Conservation (phyloP, 2,113 vertebrate genomes). For the Peucedramus taeniatus region DNA sequence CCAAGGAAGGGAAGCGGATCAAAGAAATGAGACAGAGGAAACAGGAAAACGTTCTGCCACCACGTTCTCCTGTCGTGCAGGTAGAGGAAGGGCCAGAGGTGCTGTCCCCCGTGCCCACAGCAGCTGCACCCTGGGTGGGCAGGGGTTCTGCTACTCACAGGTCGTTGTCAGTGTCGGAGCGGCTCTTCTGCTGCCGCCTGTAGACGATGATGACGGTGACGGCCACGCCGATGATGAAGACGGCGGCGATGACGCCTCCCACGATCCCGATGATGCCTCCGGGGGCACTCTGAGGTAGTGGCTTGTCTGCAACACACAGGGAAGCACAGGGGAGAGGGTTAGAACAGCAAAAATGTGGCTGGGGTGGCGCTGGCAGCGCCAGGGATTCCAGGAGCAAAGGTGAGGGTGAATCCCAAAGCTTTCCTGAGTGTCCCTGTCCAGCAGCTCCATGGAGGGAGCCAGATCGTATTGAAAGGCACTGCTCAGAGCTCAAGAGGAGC, state of each 20-base stretch:
- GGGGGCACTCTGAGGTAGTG: slow-evolving; percentile 76
- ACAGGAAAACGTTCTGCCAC: not conserved
- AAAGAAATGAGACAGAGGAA: not conserved
- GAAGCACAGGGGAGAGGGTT: not conserved
- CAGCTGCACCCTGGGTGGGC: accelerated
- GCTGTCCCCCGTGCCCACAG: not conserved
- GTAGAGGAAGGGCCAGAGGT: accelerated
- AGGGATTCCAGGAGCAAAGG: not conserved
- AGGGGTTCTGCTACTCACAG: slow-evolving; percentile 75
- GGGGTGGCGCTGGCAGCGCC: accelerated
- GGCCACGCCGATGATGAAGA: slow-evolving; percentile 76
- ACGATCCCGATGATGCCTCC: slow-evolving; percentile 82
- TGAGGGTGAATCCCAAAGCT: not conserved
- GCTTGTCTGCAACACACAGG: slow-evolving; percentile 82
- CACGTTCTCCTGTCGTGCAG: accelerated
- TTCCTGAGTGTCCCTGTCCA: accelerated
- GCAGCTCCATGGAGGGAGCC: not conserved
- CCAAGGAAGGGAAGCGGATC: not conserved
- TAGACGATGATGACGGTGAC: slow-evolving; percentile 82
- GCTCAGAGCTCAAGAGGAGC: not conserved
- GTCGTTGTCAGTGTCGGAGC: slow-evolving; percentile 71
- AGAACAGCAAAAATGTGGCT: not conserved
- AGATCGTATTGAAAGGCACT: not conserved
- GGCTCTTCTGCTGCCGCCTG: slow-evolving; percentile 79
- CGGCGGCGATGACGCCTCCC: slow-evolving; percentile 77